Evolutionary conservation across 2,888 invertebrate species (phyloP), one percentile per base, ranked within the genome.

Genomic region (Aspidiotus rigidus): DNA sequence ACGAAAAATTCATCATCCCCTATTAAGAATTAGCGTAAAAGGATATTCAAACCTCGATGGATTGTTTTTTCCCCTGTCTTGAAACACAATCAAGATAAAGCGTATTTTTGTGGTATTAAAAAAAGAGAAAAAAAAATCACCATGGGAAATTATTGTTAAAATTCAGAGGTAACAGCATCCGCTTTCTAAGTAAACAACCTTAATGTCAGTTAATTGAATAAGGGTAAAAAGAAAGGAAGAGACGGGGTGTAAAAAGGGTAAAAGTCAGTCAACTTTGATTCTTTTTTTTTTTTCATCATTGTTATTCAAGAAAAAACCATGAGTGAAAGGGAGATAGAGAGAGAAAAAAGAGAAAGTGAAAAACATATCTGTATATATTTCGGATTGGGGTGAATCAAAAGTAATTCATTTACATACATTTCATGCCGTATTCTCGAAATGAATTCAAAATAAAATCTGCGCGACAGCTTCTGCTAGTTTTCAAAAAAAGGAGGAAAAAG

Each of bases 401-500:
- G 67, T 67, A 67, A 67, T 67, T 67, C 67, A 67, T 67, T 67
- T 67, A 67, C 67, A 67, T 67, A 67, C 67, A 67, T 67, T 67
- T 67, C 67, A 67, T 59, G 67, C 67, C 67, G 67, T 67, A 67
- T 67, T 67, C 67, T 67, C 67, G 67, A 67, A 67, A 67, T 67
- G 67, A 67, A 67, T 67, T 67, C 67, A 67, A 67, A 67, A 67
- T 67, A 59, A 67, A 67, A 67, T 67, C 67, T 67, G 67, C 67
- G 60, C 67, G 59, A 67, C 67, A 67, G 67, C 67, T 67, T 67
- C 67, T 67, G 59, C 67, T 67, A 67, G 67, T 67, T 59, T 59
- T 67, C 67, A 67, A 44, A 67, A 59, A 67, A 17, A 59, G 11
- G 39, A 28, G 10, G 39, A 59, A 59, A 59, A 59, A 55, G 17